A percentile compares a stretch with the other conserved stretches of the same genome.
phyloP scores from a whole-genome alignment of 2,113 vertebrate genomes.

The Sander lucioperca region DNA sequence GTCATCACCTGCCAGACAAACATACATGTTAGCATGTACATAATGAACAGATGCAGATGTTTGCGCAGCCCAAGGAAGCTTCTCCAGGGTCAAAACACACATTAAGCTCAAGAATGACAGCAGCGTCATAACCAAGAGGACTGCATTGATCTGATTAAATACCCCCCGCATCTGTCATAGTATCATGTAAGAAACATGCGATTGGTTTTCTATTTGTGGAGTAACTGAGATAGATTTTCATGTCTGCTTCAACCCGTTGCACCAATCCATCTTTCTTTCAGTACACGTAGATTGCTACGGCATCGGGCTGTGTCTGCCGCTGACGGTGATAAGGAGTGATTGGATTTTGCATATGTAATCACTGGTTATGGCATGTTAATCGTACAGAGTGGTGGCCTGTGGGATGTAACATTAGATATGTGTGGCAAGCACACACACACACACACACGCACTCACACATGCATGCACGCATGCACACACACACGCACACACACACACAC shows the following conservation, averaged over 20 bases:
- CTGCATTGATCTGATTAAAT: conserved; percentile 71
- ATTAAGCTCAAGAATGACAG: conserved; percentile 31
- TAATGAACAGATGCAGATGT: conserved; percentile 35
- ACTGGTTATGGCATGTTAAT: conserved; percentile 76
- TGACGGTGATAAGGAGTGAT: conserved; percentile 71
- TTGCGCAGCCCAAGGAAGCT: conserved; percentile 8
- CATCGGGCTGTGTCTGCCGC: conserved; percentile 42
- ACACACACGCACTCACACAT: background rate
- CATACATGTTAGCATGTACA: background rate
- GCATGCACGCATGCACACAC: too few relatives aligned
- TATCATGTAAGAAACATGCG: conserved; percentile 73
- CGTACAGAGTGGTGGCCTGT: conserved; percentile 67
- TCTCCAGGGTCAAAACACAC: conserved; percentile 11
- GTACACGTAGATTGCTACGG: conserved; percentile 56
- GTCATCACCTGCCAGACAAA: background rate
- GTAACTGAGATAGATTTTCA: conserved; percentile 79
- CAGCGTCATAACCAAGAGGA: conserved; percentile 19
- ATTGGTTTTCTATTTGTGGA: conserved; percentile 79
- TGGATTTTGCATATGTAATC: conserved; percentile 77
- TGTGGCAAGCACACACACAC: background rate
- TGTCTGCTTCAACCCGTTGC: conserved; percentile 53
- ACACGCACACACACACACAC: background rate
- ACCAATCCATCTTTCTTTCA: conserved; percentile 77
- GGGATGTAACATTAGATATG: conserved; percentile 63
- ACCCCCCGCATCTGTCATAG: conserved; percentile 77